A percentile compares a stretch with the other conserved stretches of the same genome.
Conservation (phyloP, 2,113 vertebrate species). For the Pao palembangensis region DNA sequence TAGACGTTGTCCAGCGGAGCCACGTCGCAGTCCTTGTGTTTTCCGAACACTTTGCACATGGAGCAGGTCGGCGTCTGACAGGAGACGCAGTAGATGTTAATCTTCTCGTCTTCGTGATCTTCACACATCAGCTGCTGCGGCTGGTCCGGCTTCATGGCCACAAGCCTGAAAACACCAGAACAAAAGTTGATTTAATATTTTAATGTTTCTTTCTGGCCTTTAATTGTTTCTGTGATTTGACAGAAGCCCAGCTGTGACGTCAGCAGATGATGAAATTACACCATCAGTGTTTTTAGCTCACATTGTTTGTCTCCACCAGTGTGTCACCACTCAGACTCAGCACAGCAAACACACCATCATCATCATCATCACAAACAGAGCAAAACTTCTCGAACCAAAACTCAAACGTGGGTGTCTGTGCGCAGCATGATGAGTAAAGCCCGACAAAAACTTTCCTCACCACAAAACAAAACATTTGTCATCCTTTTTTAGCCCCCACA, state of each 20-base stretch:
- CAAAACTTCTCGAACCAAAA: too few relatives aligned
- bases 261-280: conserved; percentile 15
- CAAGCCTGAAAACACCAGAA: conserved; percentile 57
- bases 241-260: conserved; percentile 20
- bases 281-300: background rate
- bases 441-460: too few relatives aligned
- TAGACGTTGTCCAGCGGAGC: conserved; percentile 81
- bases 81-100: conserved; percentile 90
- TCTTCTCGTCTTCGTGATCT: conserved; percentile 85
- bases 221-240: background rate
- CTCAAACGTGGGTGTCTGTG: too few relatives aligned
- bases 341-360: too few relatives aligned
- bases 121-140: conserved; percentile 79
- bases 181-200: background rate
- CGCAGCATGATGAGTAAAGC: too few relatives aligned
- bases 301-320: too few relatives aligned
- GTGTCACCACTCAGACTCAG: background rate
- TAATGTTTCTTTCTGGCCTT: background rate
- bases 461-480: too few relatives aligned
- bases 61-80: conserved; percentile 89
- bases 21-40: conserved; percentile 88
- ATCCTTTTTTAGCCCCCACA: conserved; percentile 2
- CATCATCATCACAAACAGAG: too few relatives aligned
- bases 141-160: conserved; percentile 77
- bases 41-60: conserved; percentile 90